These are phyloP conservation scores for Tenualosa ilisha DNA, from an alignment of 2,797 vertebrate species.

Conservation along the genomic window DNA sequence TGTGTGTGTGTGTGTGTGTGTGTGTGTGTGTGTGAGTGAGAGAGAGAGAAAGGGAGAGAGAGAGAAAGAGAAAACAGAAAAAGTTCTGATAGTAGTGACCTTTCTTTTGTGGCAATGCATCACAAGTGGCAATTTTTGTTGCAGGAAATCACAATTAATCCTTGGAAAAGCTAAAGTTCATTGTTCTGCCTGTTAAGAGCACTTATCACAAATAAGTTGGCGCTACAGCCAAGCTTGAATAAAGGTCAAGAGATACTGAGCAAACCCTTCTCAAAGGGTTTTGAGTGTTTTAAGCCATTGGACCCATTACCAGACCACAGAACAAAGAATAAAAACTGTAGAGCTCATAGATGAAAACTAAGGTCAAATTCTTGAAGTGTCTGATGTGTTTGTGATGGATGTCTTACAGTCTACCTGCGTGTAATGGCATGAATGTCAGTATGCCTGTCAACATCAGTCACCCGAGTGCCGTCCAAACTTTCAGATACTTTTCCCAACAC, in stretches of 20 bases:
- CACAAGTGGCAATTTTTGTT: neutral
- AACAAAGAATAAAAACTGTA: neutral
- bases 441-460: too few species aligned
- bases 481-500: neutral
- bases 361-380: neutral
- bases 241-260: slow-evolving; percentile 9
- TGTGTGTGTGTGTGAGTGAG: too few species aligned
- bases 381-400: neutral
- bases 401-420: neutral
- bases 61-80: neutral
- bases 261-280: neutral
- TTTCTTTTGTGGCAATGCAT: neutral
- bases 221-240: neutral
- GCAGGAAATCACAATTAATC: neutral
- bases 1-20: too few species aligned
- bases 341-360: neutral
- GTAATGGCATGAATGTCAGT: neutral
- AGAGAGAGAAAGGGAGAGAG: neutral
- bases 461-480: neutral
- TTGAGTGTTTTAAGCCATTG: neutral
- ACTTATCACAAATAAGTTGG: neutral
- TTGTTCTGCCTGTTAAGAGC: neutral
- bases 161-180: neutral
- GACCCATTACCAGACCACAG: neutral
- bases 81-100: neutral